Percentiles rank a stretch among this genome's conserved stretches.
Conservation (phyloP, 2,797 vertebrate species). For the Sciurus carolinensis region DNA sequence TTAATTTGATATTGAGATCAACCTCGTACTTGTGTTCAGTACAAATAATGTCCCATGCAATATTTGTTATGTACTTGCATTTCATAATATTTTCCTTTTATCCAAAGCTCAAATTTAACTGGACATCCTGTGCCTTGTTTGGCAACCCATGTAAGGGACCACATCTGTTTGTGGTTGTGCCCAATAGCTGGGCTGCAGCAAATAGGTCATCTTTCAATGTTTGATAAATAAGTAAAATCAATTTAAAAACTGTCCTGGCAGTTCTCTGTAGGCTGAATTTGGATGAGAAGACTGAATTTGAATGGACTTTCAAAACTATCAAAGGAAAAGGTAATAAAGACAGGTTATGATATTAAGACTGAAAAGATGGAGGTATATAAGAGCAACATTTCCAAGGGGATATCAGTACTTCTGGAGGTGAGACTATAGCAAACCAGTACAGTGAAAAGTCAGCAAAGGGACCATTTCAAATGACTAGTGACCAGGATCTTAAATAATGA, state of each 20-base stretch:
- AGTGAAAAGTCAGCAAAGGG: neutral
- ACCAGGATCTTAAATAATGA: neutral
- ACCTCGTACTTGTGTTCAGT: neutral
- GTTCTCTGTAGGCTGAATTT: neutral
- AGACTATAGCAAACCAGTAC: neutral
- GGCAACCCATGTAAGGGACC: neutral
- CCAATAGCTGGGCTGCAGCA: neutral
- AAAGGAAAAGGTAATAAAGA: neutral
- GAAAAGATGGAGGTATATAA: neutral
- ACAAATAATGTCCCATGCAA: neutral
- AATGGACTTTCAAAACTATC: neutral
- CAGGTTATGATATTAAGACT: neutral
- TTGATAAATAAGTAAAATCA: neutral
- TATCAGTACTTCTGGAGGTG: neutral
- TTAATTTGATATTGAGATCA: slow-evolving; percentile 37
- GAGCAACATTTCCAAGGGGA: neutral
- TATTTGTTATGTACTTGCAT: neutral
- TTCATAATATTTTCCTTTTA: neutral
- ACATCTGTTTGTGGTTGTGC: neutral
- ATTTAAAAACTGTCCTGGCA: neutral
- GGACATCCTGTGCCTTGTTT: neutral
- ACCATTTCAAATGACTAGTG: neutral
- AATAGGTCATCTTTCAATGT: neutral
- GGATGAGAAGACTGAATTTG: neutral
- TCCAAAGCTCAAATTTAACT: slow-evolving; percentile 5